These are phyloP conservation scores for Hormaphis cornu DNA, from an alignment of 1,140 invertebrate genomes.

Conservation along the genomic window DNA sequence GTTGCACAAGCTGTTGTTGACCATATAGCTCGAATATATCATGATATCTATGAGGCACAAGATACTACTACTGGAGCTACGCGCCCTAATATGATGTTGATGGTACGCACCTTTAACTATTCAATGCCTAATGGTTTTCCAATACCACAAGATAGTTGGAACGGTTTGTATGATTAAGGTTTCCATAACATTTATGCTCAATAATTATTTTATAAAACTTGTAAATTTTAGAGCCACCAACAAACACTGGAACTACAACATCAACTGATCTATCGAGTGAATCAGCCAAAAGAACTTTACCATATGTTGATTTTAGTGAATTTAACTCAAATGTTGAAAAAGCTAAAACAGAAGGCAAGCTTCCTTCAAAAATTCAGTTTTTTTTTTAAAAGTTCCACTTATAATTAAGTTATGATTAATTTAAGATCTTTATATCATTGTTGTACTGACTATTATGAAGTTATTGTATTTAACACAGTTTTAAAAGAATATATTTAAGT, in stretches of 20 bases:
- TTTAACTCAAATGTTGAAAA: constrained; percentile 67
- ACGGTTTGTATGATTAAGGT: constrained; percentile 12
- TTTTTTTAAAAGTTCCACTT: constrained; percentile 1
- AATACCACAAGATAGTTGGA: constrained; percentile 45
- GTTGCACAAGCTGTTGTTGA: constrained; percentile 81
- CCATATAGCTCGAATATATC: constrained; percentile 72
- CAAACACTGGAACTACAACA: constrained; percentile 29
- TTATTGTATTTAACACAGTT: no score
- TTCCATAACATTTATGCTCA: background rate
- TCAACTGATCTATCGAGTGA: constrained; percentile 12
- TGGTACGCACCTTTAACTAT: constrained; percentile 81
- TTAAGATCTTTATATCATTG: no score
- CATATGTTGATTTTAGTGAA: constrained; percentile 77
- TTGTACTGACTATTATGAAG: no score
- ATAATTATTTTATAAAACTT: background rate
- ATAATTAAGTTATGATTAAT: no score
- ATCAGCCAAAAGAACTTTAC: constrained; percentile 34
- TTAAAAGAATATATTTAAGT: no score
- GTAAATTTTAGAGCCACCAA: constrained; percentile 24
- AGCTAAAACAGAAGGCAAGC: constrained; percentile 49
- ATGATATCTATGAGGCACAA: constrained; percentile 62
- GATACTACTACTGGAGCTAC: constrained; percentile 41
- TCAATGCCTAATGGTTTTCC: constrained; percentile 55
- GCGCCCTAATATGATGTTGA: constrained; percentile 70
- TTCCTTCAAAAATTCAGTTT: constrained; percentile 49